These are phyloP conservation scores for Climacteris rufus DNA, from an alignment of 2,113 vertebrate genomes.

Conservation along the genomic window DNA sequence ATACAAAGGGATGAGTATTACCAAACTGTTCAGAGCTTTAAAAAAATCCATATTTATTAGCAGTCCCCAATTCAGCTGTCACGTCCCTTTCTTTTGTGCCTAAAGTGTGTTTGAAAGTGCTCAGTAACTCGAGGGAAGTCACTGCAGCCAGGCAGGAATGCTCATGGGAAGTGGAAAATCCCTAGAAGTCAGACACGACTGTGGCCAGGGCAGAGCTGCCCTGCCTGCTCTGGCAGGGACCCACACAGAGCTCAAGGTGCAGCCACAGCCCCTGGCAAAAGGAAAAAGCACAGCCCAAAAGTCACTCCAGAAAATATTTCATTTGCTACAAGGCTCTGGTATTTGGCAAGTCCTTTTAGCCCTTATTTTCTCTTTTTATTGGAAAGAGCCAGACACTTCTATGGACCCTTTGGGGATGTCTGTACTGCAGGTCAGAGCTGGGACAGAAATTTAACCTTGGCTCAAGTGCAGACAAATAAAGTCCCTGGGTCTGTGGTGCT, in stretches of 20 bases:
- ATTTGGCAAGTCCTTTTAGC: background rate
- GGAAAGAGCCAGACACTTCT: background rate
- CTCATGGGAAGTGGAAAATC: background rate
- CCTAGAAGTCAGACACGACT: background rate
- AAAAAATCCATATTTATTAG: background rate
- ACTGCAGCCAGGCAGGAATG: background rate
- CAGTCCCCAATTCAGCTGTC: background rate
- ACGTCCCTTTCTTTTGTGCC: background rate
- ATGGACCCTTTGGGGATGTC: background rate
- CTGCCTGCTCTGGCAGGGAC: background rate
- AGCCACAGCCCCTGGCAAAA: background rate
- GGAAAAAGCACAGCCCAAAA: background rate
- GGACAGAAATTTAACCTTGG: background rate
- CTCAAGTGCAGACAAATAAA: background rate
- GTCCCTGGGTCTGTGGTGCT: background rate
- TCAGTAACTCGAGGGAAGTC: background rate
- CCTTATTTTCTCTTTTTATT: background rate
- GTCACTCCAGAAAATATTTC: background rate
- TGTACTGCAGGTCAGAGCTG: background rate
- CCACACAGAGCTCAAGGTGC: background rate
- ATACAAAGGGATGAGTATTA: background rate
- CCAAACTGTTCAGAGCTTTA: background rate
- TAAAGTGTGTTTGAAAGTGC: background rate
- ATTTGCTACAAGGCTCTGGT: background rate
- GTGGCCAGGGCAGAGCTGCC: background rate